phyloP scores from a whole-genome alignment of 2,797 vertebrate genomes.

The Gymnothorax javanicus region DNA sequence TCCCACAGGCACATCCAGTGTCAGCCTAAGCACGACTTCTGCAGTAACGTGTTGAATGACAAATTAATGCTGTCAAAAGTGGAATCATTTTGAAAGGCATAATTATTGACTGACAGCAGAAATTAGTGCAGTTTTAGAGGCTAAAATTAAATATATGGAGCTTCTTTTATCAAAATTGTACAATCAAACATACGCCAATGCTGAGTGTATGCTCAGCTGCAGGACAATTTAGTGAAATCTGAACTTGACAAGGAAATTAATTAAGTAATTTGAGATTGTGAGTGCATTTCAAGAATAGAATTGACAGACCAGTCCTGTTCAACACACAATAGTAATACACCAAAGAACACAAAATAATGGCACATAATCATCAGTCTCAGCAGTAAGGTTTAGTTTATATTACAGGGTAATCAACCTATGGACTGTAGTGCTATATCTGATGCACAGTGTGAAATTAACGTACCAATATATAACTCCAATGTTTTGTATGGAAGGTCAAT shows the following conservation, averaged over 20 bases:
- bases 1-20: background rate
- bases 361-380: background rate
- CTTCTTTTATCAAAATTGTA: background rate
- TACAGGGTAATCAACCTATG: background rate
- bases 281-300: background rate
- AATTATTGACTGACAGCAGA: background rate
- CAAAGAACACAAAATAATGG: background rate
- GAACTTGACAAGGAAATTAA: background rate
- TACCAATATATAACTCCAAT: background rate
- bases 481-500: background rate
- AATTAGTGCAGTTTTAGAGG: background rate
- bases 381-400: background rate
- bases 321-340: background rate
- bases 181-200: background rate
- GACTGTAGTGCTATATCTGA: background rate
- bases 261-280: background rate
- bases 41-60: background rate
- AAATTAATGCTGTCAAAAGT: background rate
- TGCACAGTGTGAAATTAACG: background rate
- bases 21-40: background rate
- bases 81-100: background rate
- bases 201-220: background rate
- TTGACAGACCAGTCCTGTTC: background rate
- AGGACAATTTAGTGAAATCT: background rate
- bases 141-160: background rate